A percentile compares a stretch with the other conserved stretches of the same genome.
Evolutionary conservation across 2,797 vertebrate genomes (phyloP).

Genomic region (Poecilia picta): DNA sequence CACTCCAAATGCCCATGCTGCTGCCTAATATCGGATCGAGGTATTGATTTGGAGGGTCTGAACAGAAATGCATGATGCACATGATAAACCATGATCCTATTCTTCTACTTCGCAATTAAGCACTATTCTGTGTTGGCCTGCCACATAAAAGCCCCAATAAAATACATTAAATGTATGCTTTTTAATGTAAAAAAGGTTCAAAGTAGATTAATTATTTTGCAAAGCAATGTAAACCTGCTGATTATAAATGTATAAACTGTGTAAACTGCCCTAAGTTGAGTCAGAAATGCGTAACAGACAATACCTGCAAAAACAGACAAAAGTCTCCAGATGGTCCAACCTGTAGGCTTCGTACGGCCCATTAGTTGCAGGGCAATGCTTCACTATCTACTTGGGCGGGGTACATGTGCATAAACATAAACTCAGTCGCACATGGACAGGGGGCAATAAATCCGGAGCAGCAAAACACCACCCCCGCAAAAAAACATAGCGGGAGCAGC

Average conservation of each 20-base stretch:
- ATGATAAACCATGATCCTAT: too few relatives aligned
- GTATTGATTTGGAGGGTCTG: not conserved
- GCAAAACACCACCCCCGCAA: slow-evolving; percentile 59
- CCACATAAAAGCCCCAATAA: not conserved
- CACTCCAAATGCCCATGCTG: not conserved
- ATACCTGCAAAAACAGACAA: slow-evolving; percentile 40
- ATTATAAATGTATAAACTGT: slow-evolving; percentile 19
- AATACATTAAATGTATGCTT: not conserved
- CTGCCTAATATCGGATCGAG: not conserved
- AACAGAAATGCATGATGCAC: not conserved
- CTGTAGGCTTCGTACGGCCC: slow-evolving; percentile 53
- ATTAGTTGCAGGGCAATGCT: slow-evolving; percentile 50
- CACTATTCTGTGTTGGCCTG: not conserved
- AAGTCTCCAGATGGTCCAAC: slow-evolving; percentile 62
- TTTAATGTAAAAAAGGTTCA: not conserved
- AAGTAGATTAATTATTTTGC: not conserved
- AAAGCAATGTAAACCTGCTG: slow-evolving; percentile 28
- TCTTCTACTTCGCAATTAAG: not conserved
- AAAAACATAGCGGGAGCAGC: slow-evolving; percentile 47
- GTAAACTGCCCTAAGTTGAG: slow-evolving; percentile 38
- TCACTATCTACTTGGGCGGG: slow-evolving; percentile 50
- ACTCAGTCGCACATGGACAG: slow-evolving; percentile 29
- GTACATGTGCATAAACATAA: slow-evolving; percentile 16
- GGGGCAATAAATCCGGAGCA: slow-evolving; percentile 63
- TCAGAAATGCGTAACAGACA: slow-evolving; percentile 42